Evolutionary conservation across 2,113 vertebrate species (phyloP), one percentile per base, ranked within the genome.

Genomic region (Halichoerus grypus): DNA sequence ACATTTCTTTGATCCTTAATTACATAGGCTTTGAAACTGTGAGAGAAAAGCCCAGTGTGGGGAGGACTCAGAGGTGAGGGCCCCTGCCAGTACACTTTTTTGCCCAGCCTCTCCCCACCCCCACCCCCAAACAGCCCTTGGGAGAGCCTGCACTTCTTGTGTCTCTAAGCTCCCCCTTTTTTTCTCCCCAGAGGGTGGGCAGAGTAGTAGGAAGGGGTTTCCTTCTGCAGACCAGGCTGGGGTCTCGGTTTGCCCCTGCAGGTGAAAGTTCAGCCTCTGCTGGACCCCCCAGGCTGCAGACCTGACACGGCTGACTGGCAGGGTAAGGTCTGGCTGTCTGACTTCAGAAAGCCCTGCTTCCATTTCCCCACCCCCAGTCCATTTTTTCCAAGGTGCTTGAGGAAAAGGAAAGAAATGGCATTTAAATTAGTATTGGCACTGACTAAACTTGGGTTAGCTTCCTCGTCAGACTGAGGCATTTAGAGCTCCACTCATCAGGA

Each of bases 1-100:
- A 53, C 18, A 42, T 59, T 83, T 91, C 82, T 96, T 85, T 57
- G 77, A 85, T 81, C 80, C 81, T 87, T 93, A 69, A 88, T 91
- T 90, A 91, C 7, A 88, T 85, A 69, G 36, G 91, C 26, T 86
- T 33, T 36, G 84, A 91, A 85, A 71, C 39, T 59, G 49, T 33
- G 42, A 67, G 26, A 0, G 9, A 51, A 53, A 39, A 18, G 39
- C 84, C 67, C 5, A 12, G 51, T 24, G 24, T 81, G 12, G 18
- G 49, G 6, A 59, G 74, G 61, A 24, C 22, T 80, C 49, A 31
- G 33, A 79, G 39, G 46, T 8, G 31, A 49, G 14, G 19, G 22
- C 26, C n/a, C 69, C 9, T 5, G 69, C 36, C 10, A 31, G 28
- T 13, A 19, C 1, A 7, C n/a, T n/a, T 16, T 12, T 36, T 71